A percentile compares a stretch with the other conserved stretches of the same genome.
Conservation (phyloP, 2,797 vertebrate species). For the Odontamblyopus rebecca region DNA sequence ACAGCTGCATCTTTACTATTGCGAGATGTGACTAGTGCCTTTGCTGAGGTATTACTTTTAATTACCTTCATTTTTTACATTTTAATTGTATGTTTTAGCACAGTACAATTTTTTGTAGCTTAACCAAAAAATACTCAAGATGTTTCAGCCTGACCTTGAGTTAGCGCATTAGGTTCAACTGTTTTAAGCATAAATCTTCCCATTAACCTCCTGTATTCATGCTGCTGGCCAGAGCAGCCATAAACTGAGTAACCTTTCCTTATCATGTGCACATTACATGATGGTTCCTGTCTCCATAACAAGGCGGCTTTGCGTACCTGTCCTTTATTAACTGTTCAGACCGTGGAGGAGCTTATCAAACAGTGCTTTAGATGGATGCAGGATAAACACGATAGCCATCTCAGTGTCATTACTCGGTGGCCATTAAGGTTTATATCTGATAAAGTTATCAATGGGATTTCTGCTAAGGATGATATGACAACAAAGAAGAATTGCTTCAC, state of each 20-base stretch:
- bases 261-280: slow-evolving; percentile 61
- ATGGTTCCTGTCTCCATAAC: slow-evolving; percentile 38
- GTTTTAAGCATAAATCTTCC: neutral
- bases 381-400: slow-evolving; percentile 34
- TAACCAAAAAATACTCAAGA: neutral
- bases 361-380: slow-evolving; percentile 29
- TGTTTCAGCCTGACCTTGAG: neutral
- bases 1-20: neutral
- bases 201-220: neutral
- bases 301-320: slow-evolving; percentile 52
- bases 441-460: slow-evolving; percentile 11
- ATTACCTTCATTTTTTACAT: too few species aligned
- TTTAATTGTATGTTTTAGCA: neutral
- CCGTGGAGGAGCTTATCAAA: slow-evolving; percentile 48
- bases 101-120: neutral
- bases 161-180: neutral
- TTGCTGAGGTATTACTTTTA: neutral
- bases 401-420: slow-evolving; percentile 4
- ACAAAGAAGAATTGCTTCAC: slow-evolving; percentile 47
- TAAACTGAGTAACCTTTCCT: slow-evolving; percentile 48
- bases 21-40: neutral
- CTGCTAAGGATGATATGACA: neutral
- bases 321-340: slow-evolving; percentile 56
- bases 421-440: slow-evolving; percentile 4
- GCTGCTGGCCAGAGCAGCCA: slow-evolving; percentile 34